Conservation (phyloP, 2,888 invertebrate genomes). For the Parascotia fuliginaria region DNA sequence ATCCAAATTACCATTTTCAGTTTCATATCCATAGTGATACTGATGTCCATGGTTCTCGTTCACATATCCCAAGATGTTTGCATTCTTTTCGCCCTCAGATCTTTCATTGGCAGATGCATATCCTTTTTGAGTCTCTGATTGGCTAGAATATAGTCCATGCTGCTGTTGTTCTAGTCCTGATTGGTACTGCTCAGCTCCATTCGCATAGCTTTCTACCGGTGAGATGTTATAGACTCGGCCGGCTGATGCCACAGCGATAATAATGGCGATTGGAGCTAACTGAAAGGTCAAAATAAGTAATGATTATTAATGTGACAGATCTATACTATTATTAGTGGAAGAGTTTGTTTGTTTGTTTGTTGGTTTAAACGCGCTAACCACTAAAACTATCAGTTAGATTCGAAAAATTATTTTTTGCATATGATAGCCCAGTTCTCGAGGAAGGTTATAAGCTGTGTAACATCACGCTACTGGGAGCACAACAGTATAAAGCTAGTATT, state of each 20-base stretch:
- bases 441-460: too few relatives aligned
- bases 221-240: constrained; percentile 55
- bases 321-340: too few relatives aligned
- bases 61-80: constrained; percentile 62
- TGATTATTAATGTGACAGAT: background rate
- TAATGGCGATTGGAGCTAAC: constrained; percentile 58
- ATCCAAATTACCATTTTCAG: constrained; percentile 84
- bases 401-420: too few relatives aligned
- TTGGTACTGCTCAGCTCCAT: constrained; percentile 63
- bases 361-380: too few relatives aligned
- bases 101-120: constrained; percentile 32
- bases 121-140: constrained; percentile 49
- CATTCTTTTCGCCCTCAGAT: constrained; percentile 53
- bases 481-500: too few relatives aligned
- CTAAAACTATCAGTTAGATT: too few relatives aligned
- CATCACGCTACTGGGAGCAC: too few relatives aligned
- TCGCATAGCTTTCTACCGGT: constrained; percentile 48
- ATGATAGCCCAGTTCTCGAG: too few relatives aligned
- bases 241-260: constrained; percentile 65
- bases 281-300: constrained; percentile 41
- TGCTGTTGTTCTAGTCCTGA: constrained; percentile 60
- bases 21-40: constrained; percentile 84
- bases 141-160: constrained; percentile 52
- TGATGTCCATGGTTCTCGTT: constrained; percentile 64
- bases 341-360: too few relatives aligned